These are phyloP conservation scores for Pseudopleuronectes americanus DNA, from an alignment of 2,797 vertebrate genomes.

Conservation along the genomic window DNA sequence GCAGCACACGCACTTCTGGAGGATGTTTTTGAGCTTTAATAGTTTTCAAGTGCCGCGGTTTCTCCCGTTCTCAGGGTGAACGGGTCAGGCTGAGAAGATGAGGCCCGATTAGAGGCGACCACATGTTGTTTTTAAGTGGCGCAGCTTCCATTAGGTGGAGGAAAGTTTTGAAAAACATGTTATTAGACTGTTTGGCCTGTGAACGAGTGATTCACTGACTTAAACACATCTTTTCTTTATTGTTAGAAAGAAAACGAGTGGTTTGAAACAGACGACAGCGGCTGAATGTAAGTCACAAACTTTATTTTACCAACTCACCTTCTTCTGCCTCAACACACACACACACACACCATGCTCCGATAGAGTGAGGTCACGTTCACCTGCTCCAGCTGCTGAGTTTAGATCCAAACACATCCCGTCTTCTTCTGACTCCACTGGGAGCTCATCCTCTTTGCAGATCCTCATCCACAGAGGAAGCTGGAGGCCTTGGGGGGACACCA, in stretches of 20 bases:
- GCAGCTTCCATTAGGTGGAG: not conserved
- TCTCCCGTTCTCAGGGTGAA: conserved; percentile 22
- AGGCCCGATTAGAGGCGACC: conserved; percentile 29
- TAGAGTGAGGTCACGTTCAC: too few relatives aligned
- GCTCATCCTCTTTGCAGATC: not conserved
- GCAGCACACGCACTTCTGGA: conserved; percentile 62
- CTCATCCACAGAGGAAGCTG: conserved; percentile 9
- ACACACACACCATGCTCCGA: too few relatives aligned
- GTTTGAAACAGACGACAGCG: not conserved
- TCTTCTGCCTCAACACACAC: too few relatives aligned
- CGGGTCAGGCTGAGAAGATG: conserved; percentile 44
- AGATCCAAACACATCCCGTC: not conserved
- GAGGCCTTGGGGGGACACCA: conserved; percentile 7
- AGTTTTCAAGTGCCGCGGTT: conserved; percentile 50
- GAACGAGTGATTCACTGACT: too few relatives aligned
- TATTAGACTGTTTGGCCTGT: not conserved
- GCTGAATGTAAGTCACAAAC: too few relatives aligned
- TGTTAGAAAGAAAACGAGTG: too few relatives aligned
- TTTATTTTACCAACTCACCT: too few relatives aligned
- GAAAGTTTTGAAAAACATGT: conserved; percentile 18
- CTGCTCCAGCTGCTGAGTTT: too few relatives aligned
- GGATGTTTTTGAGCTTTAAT: conserved; percentile 46
- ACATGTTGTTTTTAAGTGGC: conserved; percentile 39
- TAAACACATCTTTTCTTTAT: too few relatives aligned
- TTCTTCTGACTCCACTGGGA: not conserved